Evolutionary conservation across 2,888 invertebrate species (phyloP), one percentile per base, ranked within the genome.

Genomic region (Torymus texanus): DNA sequence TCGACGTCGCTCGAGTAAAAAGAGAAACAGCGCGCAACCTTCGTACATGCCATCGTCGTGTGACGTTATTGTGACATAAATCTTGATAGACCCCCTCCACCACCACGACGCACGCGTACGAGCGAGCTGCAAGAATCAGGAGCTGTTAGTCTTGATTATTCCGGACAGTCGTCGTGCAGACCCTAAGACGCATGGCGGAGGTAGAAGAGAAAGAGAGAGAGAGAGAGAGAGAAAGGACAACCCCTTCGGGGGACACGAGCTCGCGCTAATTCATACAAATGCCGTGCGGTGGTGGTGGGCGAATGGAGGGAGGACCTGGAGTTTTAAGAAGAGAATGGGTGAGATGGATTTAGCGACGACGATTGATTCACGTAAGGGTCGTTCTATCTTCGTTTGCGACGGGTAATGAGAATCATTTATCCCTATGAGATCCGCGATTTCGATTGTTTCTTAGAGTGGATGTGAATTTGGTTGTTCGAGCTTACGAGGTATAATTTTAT

Each of bases 81-180:
- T 80, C 77, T 58, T 77, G 77, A 79, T 76, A 77, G 51, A 16
- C 16, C 29, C 29, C n/a, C 4, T 11, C 58, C 8, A 12, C 14
- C 8, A 12, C 14, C 50, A 50, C 86, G 86, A 21, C 21, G 21
- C 2, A 21, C 1, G 1, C 86, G 86, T 86, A 87, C 87, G 87
- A 88, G 86, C 85, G 84, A 87, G 12, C 41, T 21, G 21, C 53
- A 87, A 87, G 88, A 88, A 88, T 89, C 88, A 88, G 83, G 83
- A 84, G 87, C 89, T 88, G 88, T 89, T 89, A 89, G 86, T 89
- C 89, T 89, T 90, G 89, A 89, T 90, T 90, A 90, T 87, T 85
- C 86, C 78, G 85, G 88, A 87, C 88, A 88, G 88, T 88, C 85
- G 85, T 87, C 84, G 77, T 8, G 41, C 41, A 41, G 41, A 41